Evolutionary conservation across 2,797 vertebrate species (phyloP), one percentile per base, ranked within the genome.

Genomic region (Bryconaethiops microstoma): DNA sequence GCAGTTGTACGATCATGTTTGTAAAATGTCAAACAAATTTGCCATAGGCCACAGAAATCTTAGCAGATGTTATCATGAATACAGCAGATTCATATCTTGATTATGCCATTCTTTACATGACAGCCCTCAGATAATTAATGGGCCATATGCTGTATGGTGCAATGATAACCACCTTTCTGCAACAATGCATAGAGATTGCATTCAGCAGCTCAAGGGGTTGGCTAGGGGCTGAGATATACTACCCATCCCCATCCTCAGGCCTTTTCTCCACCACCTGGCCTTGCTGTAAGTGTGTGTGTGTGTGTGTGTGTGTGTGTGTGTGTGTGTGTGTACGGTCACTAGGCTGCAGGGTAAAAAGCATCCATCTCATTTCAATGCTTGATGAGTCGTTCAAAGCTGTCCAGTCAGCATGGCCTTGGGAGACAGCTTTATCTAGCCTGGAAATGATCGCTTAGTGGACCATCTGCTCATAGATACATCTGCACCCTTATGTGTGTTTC

Each of bases 371-470:
- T 84, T 89, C 70, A 35, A 65, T 78, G 87, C 80, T 70, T 80
- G 90, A 91, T 83, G 86, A 89, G 86, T 39, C 77, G 82, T 87
- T 82, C 86, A 80, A 86, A 81, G 80, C 79, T 85, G 68, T 78
- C 57, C 74, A 63, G 85, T 88, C 83, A 87, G 78, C 81, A 21
- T 77, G 83, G 88, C 87, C 86, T 81, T 78, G 48, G 89, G 86
- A 90, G 85, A 90, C 83, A 78, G 88, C 90, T 89, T 91, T 91
- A 92, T 92, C 89, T 90, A 85, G 78, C 78, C 86, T 86, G 82
- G 87, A 90, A 88, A 82, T 74, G 9, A 67, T 73, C 83, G 81
- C 83, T 91, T 85, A 85, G 70, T 54, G 78, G 0, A 82, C 92
- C 92, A 92, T 92, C 92, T 93, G 92, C 87, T 86, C 62, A 21